These are phyloP conservation scores for Calycopis cecrops DNA, from an alignment of 1,140 invertebrate genomes.

Conservation along the genomic window DNA sequence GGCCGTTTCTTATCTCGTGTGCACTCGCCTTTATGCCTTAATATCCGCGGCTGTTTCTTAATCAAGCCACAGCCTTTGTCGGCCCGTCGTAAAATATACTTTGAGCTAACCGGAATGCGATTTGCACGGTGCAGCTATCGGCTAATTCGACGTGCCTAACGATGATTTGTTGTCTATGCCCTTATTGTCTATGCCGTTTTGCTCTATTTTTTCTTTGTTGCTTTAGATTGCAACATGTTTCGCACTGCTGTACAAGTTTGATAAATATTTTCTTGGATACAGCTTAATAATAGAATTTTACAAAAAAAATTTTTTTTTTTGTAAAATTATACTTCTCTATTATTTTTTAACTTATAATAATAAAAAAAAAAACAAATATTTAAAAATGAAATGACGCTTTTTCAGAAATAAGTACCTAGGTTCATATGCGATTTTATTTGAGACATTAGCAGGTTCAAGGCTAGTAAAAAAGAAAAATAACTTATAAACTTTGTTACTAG, in stretches of 20 bases:
- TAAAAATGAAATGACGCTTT: no score
- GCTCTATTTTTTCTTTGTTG: background rate
- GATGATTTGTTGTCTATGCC: conserved; percentile 7
- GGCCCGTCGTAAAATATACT: conserved; percentile 1
- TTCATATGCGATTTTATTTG: no score
- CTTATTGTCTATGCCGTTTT: background rate
- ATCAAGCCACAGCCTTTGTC: conserved; percentile 10
- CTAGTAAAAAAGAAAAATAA: no score
- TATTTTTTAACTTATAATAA: no score
- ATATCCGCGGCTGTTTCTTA: conserved; percentile 11
- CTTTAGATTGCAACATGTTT: conserved; percentile 3
- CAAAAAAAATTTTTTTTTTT: no score
- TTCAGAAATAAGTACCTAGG: no score
- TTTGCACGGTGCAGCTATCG: conserved; percentile 9
- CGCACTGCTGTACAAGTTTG: background rate
- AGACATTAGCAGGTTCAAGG: no score
- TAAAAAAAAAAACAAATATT: no score
- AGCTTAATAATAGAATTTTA: no score
- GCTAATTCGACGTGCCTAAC: conserved; percentile 5
- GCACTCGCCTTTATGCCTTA: conserved; percentile 6
- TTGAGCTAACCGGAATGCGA: background rate
- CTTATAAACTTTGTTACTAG: no score
- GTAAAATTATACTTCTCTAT: no score
- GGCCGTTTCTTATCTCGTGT: background rate
- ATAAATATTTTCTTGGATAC: no score